phyloP scores from a whole-genome alignment of 2,888 invertebrate species.

The Cotesia congregata region DNA sequence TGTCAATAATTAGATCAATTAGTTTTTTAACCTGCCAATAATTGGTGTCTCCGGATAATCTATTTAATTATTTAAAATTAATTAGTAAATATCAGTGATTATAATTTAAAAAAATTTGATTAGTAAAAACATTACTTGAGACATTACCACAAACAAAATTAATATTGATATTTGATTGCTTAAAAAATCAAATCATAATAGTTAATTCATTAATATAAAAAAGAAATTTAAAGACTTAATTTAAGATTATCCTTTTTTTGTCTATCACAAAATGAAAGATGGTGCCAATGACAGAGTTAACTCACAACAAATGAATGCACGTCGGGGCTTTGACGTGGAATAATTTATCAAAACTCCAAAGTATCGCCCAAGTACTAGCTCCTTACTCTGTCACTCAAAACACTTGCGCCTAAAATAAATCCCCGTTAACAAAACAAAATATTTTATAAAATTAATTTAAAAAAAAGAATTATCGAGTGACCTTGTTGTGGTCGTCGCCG shows the following conservation, averaged over 20 bases:
- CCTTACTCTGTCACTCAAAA: slow-evolving; percentile 36
- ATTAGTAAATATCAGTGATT: too few species aligned
- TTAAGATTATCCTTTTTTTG: slow-evolving; percentile 37
- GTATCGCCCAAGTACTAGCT: slow-evolving; percentile 44
- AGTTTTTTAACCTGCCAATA: too few species aligned
- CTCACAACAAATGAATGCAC: slow-evolving; percentile 69
- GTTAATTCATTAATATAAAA: slow-evolving; percentile 37
- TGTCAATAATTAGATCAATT: too few species aligned
- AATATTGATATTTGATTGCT: too few species aligned
- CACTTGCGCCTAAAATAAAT: neutral
- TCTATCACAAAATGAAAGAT: slow-evolving; percentile 63
- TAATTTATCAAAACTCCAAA: slow-evolving; percentile 66
- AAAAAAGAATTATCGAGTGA: neutral
- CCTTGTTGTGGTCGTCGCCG: slow-evolving; percentile 17
- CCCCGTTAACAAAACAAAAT: neutral
- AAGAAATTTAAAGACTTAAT: slow-evolving; percentile 33
- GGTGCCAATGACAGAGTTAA: slow-evolving; percentile 67
- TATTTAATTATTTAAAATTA: too few species aligned
- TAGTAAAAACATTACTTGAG: too few species aligned
- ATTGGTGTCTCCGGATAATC: too few species aligned
- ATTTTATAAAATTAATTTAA: neutral
- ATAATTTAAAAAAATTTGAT: too few species aligned
- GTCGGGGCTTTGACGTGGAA: slow-evolving; percentile 65
- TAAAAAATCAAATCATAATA: neutral
- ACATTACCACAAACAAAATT: too few species aligned